phyloP scores from a whole-genome alignment of 1,140 invertebrate species.

The Drosophila ercepeae region DNA sequence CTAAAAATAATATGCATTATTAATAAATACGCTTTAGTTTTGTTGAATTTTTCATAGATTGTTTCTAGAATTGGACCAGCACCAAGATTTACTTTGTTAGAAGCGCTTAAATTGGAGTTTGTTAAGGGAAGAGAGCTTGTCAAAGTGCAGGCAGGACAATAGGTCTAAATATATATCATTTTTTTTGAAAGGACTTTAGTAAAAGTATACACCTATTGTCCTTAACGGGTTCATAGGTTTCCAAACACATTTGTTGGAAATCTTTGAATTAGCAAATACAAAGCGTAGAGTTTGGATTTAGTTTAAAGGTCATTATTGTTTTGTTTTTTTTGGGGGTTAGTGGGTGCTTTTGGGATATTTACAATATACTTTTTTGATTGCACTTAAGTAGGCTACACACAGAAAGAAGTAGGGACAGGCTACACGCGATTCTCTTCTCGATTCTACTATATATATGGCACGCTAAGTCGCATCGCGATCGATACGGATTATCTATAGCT shows the following conservation, averaged over 20 bases:
- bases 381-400: slow-evolving; percentile 44
- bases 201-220: neutral
- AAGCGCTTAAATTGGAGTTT: slow-evolving; percentile 65
- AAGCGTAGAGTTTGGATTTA: neutral
- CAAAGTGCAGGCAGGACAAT: slow-evolving; percentile 6
- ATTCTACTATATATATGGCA: slow-evolving; percentile 51
- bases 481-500: slow-evolving; percentile 25
- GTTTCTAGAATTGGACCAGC: slow-evolving; percentile 65
- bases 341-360: slow-evolving; percentile 47
- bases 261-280: neutral
- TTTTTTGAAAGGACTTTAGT: too few relatives aligned
- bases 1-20: slow-evolving; percentile 23
- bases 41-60: slow-evolving; percentile 23
- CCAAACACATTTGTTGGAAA: neutral
- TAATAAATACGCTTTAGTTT: slow-evolving; percentile 15
- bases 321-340: neutral
- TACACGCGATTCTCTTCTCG: slow-evolving; percentile 7
- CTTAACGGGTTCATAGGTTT: too few relatives aligned
- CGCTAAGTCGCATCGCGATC: slow-evolving; percentile 35
- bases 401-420: neutral
- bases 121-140: slow-evolving; percentile 24
- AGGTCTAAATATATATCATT: too few relatives aligned
- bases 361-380: slow-evolving; percentile 50
- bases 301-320: too few relatives aligned
- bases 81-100: slow-evolving; percentile 64